Percentiles rank a stretch among this genome's conserved stretches.
These are phyloP conservation scores for Chamaetylas fuelleborni DNA, from an alignment of 2,113 vertebrate genomes.

Conservation along the genomic window DNA sequence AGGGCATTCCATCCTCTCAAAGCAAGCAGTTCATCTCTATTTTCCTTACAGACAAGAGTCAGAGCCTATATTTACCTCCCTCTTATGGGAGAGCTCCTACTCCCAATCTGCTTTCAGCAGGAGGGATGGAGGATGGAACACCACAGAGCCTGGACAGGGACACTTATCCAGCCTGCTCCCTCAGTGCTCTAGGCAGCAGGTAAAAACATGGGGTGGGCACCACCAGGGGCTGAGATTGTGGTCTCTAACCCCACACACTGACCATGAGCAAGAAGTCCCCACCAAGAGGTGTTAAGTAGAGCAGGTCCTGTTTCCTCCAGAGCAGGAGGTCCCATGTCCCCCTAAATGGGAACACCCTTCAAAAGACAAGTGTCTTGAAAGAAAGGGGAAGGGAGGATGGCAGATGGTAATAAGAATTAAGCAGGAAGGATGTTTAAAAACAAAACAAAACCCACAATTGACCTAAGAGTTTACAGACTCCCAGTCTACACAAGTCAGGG, in stretches of 20 bases:
- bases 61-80: neutral
- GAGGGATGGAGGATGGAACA: neutral
- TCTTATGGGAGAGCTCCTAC: neutral
- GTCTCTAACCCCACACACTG: neutral
- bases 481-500: neutral
- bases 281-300: neutral
- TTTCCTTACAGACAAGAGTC: neutral
- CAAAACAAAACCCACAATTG: neutral
- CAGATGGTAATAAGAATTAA: neutral
- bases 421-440: neutral
- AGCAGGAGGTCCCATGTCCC: neutral
- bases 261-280: neutral
- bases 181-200: neutral
- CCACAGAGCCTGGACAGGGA: neutral
- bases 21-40: neutral
- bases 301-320: neutral
- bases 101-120: neutral
- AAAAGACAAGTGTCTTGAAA: neutral
- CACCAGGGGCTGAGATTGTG: neutral
- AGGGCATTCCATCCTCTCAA: neutral
- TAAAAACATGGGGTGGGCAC: neutral
- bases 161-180: neutral
- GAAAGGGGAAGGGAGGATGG: fast-evolving
- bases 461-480: neutral
- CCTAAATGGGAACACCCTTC: neutral